A percentile compares a stretch with the other conserved stretches of the same genome.
These are phyloP conservation scores for Irena cyanogastra DNA, from an alignment of 2,113 vertebrate species.

Conservation along the genomic window DNA sequence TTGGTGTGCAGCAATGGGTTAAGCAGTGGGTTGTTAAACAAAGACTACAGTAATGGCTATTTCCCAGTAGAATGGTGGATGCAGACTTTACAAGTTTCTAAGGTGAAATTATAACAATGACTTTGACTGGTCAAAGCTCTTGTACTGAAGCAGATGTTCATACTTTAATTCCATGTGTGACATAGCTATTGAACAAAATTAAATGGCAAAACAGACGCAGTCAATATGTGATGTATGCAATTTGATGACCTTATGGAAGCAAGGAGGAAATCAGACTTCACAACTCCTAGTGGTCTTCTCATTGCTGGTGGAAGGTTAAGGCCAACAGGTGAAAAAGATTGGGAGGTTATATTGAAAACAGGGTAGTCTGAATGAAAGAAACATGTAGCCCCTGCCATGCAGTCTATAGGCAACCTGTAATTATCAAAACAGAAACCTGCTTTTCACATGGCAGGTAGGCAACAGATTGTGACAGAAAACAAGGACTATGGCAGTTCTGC, in stretches of 20 bases:
- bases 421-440: neutral
- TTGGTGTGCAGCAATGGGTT: neutral
- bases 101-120: slow-evolving; percentile 4
- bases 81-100: slow-evolving; percentile 11
- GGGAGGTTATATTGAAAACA: slow-evolving; percentile 6
- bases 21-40: neutral
- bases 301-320: neutral
- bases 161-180: slow-evolving; percentile 22
- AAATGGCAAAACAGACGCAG: slow-evolving; percentile 34
- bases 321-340: slow-evolving; percentile 3
- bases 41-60: neutral
- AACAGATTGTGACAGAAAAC: neutral
- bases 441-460: neutral
- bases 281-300: neutral
- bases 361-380: neutral
- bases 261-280: slow-evolving; percentile 34
- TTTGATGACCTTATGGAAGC: slow-evolving; percentile 5
- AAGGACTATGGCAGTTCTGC: neutral
- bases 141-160: slow-evolving; percentile 33
- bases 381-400: neutral
- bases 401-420: neutral
- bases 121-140: slow-evolving; percentile 14
- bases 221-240: neutral
- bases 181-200: slow-evolving; percentile 17
- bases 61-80: neutral